phyloP scores from a whole-genome alignment of 92 coral and sea anemone species.

The Montipora capitata region DNA sequence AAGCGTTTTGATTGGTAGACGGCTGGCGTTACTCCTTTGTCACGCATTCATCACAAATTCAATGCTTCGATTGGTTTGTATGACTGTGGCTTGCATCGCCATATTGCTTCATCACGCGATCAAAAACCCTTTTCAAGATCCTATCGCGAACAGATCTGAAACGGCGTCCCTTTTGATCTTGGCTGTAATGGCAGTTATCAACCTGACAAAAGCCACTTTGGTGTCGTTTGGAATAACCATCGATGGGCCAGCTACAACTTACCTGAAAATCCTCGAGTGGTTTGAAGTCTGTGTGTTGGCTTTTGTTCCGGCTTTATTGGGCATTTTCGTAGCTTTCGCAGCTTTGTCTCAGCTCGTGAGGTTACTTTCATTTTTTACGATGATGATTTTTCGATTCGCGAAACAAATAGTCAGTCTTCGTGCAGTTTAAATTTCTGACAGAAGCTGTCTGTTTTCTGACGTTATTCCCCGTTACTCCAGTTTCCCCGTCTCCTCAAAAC shows the following conservation, averaged over 20 bases:
- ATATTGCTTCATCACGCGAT: conserved; percentile 57
- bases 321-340: conserved; percentile 18
- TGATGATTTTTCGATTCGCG: neutral
- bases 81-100: conserved; percentile 58
- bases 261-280: conserved; percentile 44
- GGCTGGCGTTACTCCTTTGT: conserved; percentile 54
- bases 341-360: conserved; percentile 54
- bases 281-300: conserved; percentile 59
- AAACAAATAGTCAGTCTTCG: neutral
- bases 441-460: neutral
- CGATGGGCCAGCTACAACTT: conserved; percentile 19
- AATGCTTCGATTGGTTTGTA: conserved; percentile 64
- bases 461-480: no score
- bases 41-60: conserved; percentile 51
- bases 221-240: conserved; percentile 43
- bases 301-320: conserved; percentile 53
- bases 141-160: conserved; percentile 42
- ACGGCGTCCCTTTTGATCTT: conserved; percentile 34
- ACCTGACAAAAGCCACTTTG: conserved; percentile 45
- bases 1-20: conserved; percentile 77
- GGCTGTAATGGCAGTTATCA: conserved; percentile 44
- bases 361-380: neutral
- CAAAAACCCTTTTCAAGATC: conserved; percentile 55
- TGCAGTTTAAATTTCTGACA: neutral
- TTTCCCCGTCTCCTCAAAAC: no score